A percentile compares a stretch with the other conserved stretches of the same genome.
Evolutionary conservation across 92 coral and sea anemone species (phyloP).

Genomic region (Porites evermanni): DNA sequence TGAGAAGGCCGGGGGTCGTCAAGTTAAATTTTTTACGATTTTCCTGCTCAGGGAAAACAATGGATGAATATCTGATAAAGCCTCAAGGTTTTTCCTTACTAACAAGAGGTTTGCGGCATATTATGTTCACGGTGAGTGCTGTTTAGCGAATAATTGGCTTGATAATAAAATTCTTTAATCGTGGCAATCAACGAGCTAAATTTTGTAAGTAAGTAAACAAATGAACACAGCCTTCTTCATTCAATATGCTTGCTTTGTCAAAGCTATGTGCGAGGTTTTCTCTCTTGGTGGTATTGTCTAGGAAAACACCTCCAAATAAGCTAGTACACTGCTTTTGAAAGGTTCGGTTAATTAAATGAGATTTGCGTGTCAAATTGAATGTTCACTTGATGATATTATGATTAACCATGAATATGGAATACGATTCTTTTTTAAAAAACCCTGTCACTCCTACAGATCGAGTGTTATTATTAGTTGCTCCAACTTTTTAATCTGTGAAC

Average conservation of each 20-base stretch:
- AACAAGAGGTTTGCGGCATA: background rate
- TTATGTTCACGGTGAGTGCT: background rate
- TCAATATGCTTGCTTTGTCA: background rate
- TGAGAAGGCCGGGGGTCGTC: constrained; percentile 10
- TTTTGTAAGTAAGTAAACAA: constrained; percentile 12
- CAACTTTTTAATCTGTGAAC: no score
- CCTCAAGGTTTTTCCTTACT: constrained; percentile 22
- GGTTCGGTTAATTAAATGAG: background rate
- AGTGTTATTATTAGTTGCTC: no score
- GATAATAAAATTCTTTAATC: background rate
- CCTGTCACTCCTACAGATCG: no score
- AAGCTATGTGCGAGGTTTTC: background rate
- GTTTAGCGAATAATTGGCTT: no score
- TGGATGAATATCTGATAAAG: background rate
- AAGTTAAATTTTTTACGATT: background rate
- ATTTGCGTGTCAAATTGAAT: background rate
- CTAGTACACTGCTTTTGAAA: background rate
- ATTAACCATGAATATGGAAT: background rate
- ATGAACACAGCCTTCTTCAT: background rate
- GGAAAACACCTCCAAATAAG: background rate
- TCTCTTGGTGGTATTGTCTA: background rate
- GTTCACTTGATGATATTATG: background rate
- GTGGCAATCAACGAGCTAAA: background rate
- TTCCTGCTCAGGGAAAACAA: background rate
- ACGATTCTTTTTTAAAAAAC: no score